Base-by-base conservation (phyloP, 1,140 invertebrate species). In the Cyphomyrmex costatus region DNA sequence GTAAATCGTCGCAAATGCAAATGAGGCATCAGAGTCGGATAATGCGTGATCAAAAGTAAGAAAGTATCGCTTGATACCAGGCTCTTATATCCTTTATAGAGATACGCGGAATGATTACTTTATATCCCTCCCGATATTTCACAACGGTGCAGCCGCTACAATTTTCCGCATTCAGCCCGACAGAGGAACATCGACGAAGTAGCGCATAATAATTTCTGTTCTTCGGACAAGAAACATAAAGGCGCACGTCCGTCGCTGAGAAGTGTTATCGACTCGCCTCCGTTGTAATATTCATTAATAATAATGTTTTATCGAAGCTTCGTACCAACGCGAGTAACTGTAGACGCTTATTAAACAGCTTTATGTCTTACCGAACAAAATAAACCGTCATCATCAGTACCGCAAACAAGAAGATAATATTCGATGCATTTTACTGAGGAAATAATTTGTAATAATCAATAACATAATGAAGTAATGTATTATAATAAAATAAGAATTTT, bases 251-350 rank as follows among this genome's bases (percentile, higher is more conserved):
- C 14, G 10, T 27, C 65, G 33, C 8, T 27, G 33, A 70, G 53
- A 80, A 58, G 53, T n/a, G 21, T 46, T 68, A 56, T 56, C 46
- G 27, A 68, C 46, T 68, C 21, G 63, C 16, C 5, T 14, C n/a
- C 14, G 14, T n/a, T 51, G 78, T 70, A 56, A 70, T 70, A 58
- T 80, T 70, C 21, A n/a, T n/a, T n/a, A n/a, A n/a, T n/a, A n/a
- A n/a, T n/a, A 53, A 68, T 70, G 30, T 42, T 56, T 68, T 80
- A 70, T 70, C 49, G 78, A 51, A 16, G 21, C 6, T 56, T 68
- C 19, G 30, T 66, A 21, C 24, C 56, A 33, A n/a, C 16, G 42
- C 27, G 33, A 12, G 33, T n/a, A 24, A 46, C 49, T 33, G 30
- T 16, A 30, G 30, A 68, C 21, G 24, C 27, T 49, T 27, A 27